phyloP scores from a whole-genome alignment of 2,113 vertebrate genomes.

The Aphelocoma coerulescens region DNA sequence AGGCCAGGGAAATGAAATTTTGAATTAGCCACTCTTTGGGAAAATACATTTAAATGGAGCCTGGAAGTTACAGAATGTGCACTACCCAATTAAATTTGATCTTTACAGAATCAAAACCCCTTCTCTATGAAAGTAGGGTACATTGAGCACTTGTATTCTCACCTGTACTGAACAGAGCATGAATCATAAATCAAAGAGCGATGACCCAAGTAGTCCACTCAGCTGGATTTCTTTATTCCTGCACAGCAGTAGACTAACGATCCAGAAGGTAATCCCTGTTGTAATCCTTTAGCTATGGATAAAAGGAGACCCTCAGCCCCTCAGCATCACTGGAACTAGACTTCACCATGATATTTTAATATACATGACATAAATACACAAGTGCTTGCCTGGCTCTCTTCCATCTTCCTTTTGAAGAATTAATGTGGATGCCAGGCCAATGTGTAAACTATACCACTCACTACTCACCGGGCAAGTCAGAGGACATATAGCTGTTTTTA shows the following conservation, averaged over 20 bases:
- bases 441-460: background rate
- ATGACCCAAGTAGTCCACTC: constrained; percentile 21
- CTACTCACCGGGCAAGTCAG: background rate
- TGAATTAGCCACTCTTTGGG: constrained; percentile 32
- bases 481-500: background rate
- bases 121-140: background rate
- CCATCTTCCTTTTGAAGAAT: background rate
- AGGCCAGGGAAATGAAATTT: constrained; percentile 40
- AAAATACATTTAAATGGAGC: constrained; percentile 24
- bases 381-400: background rate
- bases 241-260: constrained; percentile 42
- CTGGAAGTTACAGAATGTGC: background rate
- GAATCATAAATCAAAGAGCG: constrained; percentile 10
- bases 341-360: background rate
- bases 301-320: background rate
- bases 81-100: constrained; percentile 20
- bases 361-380: background rate
- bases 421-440: background rate
- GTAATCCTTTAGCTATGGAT: constrained; percentile 28
- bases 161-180: constrained; percentile 19
- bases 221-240: constrained; percentile 45
- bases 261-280: constrained; percentile 24
- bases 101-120: constrained; percentile 18
- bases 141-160: constrained; percentile 38
- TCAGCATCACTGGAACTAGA: background rate